Percentiles rank a stretch among this genome's conserved stretches.
These are phyloP conservation scores for Sterrhoptilus dennistouni DNA, from an alignment of 2,113 vertebrate genomes.

Conservation along the genomic window DNA sequence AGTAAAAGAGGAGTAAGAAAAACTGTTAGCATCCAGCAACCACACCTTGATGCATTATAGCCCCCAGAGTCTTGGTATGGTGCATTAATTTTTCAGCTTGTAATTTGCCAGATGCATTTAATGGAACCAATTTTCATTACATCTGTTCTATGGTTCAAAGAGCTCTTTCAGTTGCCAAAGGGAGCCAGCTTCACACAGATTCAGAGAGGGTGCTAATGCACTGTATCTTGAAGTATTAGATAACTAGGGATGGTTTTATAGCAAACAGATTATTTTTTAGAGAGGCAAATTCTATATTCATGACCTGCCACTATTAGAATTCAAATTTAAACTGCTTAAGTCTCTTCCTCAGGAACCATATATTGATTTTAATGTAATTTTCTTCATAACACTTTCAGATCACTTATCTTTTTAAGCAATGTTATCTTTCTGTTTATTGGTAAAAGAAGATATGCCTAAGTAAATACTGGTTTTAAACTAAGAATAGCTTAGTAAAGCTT, in stretches of 20 bases:
- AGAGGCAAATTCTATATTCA: constrained; percentile 68
- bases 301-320: constrained; percentile 61
- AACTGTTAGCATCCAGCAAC: constrained; percentile 68
- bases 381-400: constrained; percentile 53
- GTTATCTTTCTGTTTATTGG: constrained; percentile 47
- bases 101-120: constrained; percentile 83
- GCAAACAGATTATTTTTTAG: constrained; percentile 74
- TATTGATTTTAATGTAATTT: constrained; percentile 70
- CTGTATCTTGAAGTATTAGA: constrained; percentile 75
- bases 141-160: constrained; percentile 84
- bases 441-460: constrained; percentile 22
- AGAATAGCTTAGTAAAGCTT: constrained; percentile 4
- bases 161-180: constrained; percentile 78
- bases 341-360: constrained; percentile 47
- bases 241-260: constrained; percentile 68
- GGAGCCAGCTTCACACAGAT: constrained; percentile 71
- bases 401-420: constrained; percentile 31
- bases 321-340: constrained; percentile 70
- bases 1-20: not conserved
- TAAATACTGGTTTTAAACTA: constrained; percentile 38
- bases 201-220: constrained; percentile 61
- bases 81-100: constrained; percentile 82
- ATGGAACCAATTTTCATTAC: constrained; percentile 84
- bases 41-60: constrained; percentile 77
- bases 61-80: constrained; percentile 74